These are phyloP conservation scores for Tenthredo mesomela DNA, from an alignment of 2,888 invertebrate genomes.

Conservation along the genomic window DNA sequence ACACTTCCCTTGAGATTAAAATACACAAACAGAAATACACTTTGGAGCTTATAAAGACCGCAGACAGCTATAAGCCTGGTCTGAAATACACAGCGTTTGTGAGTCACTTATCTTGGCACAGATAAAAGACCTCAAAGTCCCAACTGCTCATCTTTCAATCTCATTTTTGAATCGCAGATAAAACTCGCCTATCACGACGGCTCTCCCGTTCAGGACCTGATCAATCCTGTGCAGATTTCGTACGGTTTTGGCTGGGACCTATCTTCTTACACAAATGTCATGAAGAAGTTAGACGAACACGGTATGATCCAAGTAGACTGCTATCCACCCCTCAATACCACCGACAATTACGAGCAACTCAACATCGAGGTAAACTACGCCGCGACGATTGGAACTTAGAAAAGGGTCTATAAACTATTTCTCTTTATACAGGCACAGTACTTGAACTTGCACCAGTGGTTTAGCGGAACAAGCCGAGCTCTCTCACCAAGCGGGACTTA, in stretches of 20 bases:
- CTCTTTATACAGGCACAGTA: constrained; percentile 85
- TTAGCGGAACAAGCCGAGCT: constrained; percentile 86
- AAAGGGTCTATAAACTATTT: neutral
- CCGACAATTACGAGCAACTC: constrained; percentile 82
- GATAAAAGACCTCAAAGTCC: neutral
- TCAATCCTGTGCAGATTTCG: constrained; percentile 81
- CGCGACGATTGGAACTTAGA: neutral
- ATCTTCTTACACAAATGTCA: constrained; percentile 79
- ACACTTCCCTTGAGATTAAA: constrained; percentile 86
- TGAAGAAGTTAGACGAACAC: constrained; percentile 81
- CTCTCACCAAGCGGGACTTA: constrained; percentile 83
- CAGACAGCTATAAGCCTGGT: constrained; percentile 94
- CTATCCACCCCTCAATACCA: constrained; percentile 80
- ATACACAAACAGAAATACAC: constrained; percentile 89
- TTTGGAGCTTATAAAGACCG: constrained; percentile 88
- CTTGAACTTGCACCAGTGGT: constrained; percentile 88
- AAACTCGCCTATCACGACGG: constrained; percentile 87
- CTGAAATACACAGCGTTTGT: constrained; percentile 91
- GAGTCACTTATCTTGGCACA: constrained; percentile 69
- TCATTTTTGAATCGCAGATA: constrained; percentile 76
- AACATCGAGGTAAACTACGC: constrained; percentile 84
- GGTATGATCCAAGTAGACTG: constrained; percentile 84
- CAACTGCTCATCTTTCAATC: neutral
- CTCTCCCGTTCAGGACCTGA: constrained; percentile 82
- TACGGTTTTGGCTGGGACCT: constrained; percentile 83